phyloP scores from a whole-genome alignment of 2,888 invertebrate genomes.

The Spialia ferax region DNA sequence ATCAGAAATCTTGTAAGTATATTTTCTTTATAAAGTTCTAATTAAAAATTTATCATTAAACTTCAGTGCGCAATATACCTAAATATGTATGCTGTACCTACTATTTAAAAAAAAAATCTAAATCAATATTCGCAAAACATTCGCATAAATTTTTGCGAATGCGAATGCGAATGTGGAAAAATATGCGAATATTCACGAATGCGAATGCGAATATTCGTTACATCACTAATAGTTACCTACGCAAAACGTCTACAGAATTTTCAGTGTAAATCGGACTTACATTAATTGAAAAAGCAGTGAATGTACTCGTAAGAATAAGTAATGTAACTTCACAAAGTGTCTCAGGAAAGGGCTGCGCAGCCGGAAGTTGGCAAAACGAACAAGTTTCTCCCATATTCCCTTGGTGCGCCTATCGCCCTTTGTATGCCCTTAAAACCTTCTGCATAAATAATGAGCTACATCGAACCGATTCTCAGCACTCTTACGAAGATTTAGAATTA shows the following conservation, averaged over 20 bases:
- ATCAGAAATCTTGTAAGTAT: too few species aligned
- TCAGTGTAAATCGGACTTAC: conserved; percentile 1
- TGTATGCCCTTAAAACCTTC: conserved; percentile 19
- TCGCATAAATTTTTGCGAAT: too few species aligned
- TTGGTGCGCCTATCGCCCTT: conserved; percentile 1
- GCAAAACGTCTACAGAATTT: background rate
- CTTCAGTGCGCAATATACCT: too few species aligned
- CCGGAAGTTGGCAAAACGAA: conserved; percentile 32
- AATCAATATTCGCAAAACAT: too few species aligned
- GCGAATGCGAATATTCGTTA: too few species aligned
- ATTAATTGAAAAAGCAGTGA: conserved; percentile 9
- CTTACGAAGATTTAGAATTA: conserved; percentile 4
- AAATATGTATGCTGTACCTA: too few species aligned
- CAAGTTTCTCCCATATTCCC: conserved; percentile 23
- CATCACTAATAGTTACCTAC: too few species aligned
- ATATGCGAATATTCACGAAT: too few species aligned
- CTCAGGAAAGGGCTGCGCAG: conserved; percentile 17
- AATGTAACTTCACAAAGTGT: conserved; percentile 27
- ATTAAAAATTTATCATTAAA: too few species aligned
- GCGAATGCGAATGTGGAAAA: too few species aligned
- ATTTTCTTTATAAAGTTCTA: too few species aligned
- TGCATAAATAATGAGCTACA: conserved; percentile 22
- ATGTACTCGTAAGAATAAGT: conserved; percentile 16
- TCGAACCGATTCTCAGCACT: background rate
- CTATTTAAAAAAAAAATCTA: too few species aligned